Percentiles rank a stretch among this genome's conserved stretches.
phyloP scores from a whole-genome alignment of 2,113 vertebrate genomes.

The Gymnarchus niloticus region DNA sequence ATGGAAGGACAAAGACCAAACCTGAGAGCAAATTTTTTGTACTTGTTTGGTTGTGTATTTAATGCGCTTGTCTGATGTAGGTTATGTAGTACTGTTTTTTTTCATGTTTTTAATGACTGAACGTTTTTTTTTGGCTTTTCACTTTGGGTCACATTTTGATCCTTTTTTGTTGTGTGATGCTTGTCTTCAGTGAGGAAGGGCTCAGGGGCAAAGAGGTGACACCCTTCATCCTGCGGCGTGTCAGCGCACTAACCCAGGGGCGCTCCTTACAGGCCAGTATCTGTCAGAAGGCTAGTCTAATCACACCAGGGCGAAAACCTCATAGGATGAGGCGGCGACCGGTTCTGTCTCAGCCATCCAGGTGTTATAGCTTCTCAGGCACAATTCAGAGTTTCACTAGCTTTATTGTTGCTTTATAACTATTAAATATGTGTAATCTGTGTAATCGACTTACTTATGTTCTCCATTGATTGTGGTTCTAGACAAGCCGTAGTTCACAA shows the following conservation, averaged over 20 bases:
- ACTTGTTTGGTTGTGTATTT: not conserved
- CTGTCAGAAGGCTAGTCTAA: conserved; percentile 47
- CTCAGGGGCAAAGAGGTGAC: conserved; percentile 77
- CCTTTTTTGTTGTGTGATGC: conserved; percentile 14
- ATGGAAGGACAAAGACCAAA: not conserved
- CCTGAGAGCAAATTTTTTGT: not conserved
- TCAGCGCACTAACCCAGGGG: conserved; percentile 70
- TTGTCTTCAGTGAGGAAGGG: conserved; percentile 54
- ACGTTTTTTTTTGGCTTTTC: not conserved
- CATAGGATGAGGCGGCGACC: not conserved
- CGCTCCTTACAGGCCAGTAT: conserved; percentile 81
- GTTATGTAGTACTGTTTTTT: not conserved
- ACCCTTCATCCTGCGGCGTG: conserved; percentile 72
- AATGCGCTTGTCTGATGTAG: not conserved
- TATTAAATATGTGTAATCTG: not conserved
- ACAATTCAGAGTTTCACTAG: not conserved
- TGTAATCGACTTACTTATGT: not conserved
- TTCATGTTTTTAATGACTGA: not conserved
- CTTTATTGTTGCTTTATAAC: not conserved
- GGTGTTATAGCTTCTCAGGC: not conserved
- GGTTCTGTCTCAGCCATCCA: not conserved
- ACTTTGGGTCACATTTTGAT: not conserved
- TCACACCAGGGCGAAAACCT: not conserved
- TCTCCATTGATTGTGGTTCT: not conserved
- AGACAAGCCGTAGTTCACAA: not conserved